Evolutionary conservation across 2,888 invertebrate genomes (phyloP).

Genomic region (Drosophila kuntzei): DNA sequence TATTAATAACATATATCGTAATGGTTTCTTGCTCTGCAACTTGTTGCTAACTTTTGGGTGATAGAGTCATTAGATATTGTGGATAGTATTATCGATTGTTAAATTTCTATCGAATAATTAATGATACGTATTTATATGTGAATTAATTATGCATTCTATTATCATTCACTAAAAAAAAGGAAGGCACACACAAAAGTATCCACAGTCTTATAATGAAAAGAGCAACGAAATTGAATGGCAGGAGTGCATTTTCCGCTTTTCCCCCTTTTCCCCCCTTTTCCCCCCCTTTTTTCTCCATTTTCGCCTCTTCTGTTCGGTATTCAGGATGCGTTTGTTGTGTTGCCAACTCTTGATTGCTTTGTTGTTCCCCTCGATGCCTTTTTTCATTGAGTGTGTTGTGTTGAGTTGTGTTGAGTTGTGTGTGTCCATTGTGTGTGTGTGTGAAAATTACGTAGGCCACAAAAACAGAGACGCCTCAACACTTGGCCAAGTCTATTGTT

Average conservation of each 20-base stretch:
- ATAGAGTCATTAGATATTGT: background rate
- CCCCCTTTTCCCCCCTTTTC: background rate
- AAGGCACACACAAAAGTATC: background rate
- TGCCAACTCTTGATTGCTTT: conserved; percentile 4
- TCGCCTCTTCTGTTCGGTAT: background rate
- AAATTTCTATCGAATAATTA: background rate
- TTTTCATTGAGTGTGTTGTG: background rate
- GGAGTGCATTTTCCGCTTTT: background rate
- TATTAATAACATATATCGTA: too few species aligned
- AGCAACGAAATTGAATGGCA: background rate
- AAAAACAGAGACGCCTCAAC: background rate
- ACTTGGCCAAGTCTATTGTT: background rate
- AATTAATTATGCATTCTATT: background rate
- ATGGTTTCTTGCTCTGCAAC: background rate
- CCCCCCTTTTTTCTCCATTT: background rate
- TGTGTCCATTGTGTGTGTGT: background rate
- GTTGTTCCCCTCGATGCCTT: background rate
- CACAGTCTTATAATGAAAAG: too few species aligned
- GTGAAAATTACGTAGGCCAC: background rate
- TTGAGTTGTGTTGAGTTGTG: background rate
- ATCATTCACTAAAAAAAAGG: background rate
- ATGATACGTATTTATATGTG: background rate
- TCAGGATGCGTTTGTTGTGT: conserved; percentile 8
- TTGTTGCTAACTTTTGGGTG: background rate
- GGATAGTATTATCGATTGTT: background rate